Evolutionary conservation across 1,140 invertebrate species (phyloP).

Genomic region (Varroa destructor): DNA sequence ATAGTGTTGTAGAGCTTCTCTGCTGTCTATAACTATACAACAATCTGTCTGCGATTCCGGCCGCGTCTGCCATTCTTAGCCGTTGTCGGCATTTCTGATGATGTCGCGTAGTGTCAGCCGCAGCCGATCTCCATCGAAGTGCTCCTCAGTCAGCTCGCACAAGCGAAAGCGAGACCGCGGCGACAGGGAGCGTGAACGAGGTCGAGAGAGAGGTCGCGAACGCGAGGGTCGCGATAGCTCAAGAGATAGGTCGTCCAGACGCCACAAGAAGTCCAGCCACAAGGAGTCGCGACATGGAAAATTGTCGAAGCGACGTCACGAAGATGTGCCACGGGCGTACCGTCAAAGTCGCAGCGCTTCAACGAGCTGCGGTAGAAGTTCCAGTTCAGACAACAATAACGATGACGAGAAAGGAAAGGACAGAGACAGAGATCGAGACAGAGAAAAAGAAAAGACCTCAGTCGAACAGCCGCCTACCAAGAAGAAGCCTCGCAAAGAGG

Average conservation of each 20-base stretch:
- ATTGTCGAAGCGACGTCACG: slow-evolving; percentile 1
- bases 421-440: too few species aligned
- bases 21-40: too few species aligned
- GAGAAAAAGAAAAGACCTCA: too few species aligned
- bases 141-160: slow-evolving; percentile 13
- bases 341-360: not conserved
- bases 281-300: slow-evolving; percentile 14
- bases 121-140: slow-evolving; percentile 21
- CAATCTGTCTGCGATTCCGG: too few species aligned
- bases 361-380: not conserved
- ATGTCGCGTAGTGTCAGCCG: slow-evolving; percentile 22
- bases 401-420: not conserved
- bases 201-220: not conserved
- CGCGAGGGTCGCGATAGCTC: too few species aligned
- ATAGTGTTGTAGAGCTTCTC: too few species aligned
- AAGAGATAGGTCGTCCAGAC: too few species aligned
- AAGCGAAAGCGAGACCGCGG: slow-evolving; percentile 1
- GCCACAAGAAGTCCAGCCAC: slow-evolving; percentile 10
- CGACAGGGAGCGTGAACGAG: slow-evolving; percentile 11
- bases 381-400: not conserved
- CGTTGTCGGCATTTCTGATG: not conserved
- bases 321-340: slow-evolving; percentile 4
- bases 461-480: not conserved
- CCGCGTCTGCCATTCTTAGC: too few species aligned
- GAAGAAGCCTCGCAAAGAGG: slow-evolving; percentile 17